Conservation (phyloP, 2,113 vertebrate species). For the Machaerirhynchus nigripectus region DNA sequence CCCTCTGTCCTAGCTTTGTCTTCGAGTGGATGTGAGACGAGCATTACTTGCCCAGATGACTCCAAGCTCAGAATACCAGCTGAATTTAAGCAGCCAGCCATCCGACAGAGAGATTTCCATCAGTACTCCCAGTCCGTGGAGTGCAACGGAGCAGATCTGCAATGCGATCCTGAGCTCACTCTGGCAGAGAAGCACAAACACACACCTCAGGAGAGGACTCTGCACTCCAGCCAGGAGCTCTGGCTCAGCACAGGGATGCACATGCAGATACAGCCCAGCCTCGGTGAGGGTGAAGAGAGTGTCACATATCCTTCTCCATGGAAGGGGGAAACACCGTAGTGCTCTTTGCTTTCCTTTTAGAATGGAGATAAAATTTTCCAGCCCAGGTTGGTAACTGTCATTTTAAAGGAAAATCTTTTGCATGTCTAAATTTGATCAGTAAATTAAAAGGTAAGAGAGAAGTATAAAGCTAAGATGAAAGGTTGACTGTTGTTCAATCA, state of each 20-base stretch:
- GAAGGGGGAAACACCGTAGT: neutral
- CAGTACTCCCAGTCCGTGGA: conserved; percentile 27
- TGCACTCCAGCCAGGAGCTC: neutral
- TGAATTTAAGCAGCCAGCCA: conserved; percentile 53
- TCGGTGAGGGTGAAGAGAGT: neutral
- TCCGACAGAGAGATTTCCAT: conserved; percentile 36
- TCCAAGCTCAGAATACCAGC: conserved; percentile 1
- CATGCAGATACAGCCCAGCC: neutral
- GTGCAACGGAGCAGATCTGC: conserved; percentile 8
- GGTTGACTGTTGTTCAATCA: neutral
- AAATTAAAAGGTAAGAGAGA: neutral
- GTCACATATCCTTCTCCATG: neutral
- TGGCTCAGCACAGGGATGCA: neutral
- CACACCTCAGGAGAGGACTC: neutral
- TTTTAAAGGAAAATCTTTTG: neutral
- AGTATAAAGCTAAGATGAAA: neutral
- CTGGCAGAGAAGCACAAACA: neutral
- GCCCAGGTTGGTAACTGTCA: neutral
- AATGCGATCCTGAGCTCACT: neutral
- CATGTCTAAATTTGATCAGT: neutral
- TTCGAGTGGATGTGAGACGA: neutral
- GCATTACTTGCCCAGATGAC: conserved; percentile 41
- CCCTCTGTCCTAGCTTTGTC: neutral
- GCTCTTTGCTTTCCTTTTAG: neutral
- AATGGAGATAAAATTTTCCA: neutral